These are phyloP conservation scores for Taxidea taxus DNA, from an alignment of 2,113 vertebrate species.

Conservation along the genomic window DNA sequence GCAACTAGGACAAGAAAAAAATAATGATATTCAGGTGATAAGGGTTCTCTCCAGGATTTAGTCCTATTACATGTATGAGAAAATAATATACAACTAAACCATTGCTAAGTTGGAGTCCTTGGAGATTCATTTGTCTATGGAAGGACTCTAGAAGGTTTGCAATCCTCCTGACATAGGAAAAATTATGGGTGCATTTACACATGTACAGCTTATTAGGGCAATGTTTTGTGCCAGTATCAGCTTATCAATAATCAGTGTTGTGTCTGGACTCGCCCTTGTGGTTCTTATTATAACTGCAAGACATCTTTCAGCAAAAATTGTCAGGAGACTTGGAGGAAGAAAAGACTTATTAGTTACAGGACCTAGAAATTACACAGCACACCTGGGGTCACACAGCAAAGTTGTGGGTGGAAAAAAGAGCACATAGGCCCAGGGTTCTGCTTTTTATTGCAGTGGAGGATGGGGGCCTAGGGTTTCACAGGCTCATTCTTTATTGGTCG, in stretches of 20 bases:
- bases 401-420: neutral
- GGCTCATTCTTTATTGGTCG: neutral
- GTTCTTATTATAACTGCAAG: neutral
- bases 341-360: neutral
- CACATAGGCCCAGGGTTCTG: neutral
- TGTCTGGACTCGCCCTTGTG: neutral
- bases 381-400: neutral
- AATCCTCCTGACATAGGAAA: neutral
- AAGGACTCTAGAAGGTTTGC: neutral
- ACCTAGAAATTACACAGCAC: neutral
- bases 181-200: neutral
- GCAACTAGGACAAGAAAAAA: neutral
- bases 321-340: neutral
- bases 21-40: neutral
- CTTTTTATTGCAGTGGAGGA: neutral
- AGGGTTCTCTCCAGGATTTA: neutral
- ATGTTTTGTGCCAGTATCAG: neutral
- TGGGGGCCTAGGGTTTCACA: neutral
- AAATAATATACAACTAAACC: neutral
- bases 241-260: neutral
- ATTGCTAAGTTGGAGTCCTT: neutral
- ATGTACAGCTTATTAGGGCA: neutral
- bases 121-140: neutral
- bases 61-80: neutral
- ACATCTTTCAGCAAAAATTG: neutral